These are phyloP conservation scores for Galaxias olidus DNA, from an alignment of 2,797 vertebrate genomes.

Conservation along the genomic window DNA sequence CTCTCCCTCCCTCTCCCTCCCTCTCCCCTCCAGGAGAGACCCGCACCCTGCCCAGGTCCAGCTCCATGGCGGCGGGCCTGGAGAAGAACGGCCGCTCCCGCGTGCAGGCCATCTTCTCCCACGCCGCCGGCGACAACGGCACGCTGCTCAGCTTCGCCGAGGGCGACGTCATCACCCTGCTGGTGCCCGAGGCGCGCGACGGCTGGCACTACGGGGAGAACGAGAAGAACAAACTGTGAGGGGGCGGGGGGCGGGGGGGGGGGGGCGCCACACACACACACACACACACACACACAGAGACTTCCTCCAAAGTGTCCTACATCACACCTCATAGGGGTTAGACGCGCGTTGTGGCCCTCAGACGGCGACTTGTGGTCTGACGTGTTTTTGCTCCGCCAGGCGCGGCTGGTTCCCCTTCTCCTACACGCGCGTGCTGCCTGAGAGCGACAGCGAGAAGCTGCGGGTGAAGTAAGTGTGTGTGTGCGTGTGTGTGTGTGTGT, in stretches of 20 bases:
- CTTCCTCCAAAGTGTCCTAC: too few relatives aligned
- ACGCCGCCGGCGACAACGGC: constrained; percentile 92
- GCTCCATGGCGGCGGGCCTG: constrained; percentile 96
- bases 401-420: constrained; percentile 99
- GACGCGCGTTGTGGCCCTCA: too few relatives aligned
- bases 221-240: constrained; percentile 97
- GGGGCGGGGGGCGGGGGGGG: too few relatives aligned
- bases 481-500: constrained; percentile 2
- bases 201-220: constrained; percentile 99
- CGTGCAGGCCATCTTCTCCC: constrained; percentile 97
- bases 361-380: too few relatives aligned
- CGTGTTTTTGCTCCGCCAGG: constrained; percentile 76
- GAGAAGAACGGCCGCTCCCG: constrained; percentile 92
- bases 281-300: not conserved
- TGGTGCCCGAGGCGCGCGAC: constrained; percentile 95
- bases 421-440: constrained; percentile 92
- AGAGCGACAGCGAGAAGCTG: constrained; percentile 82
- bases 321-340: too few relatives aligned
- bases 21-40: constrained; percentile 85
- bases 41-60: constrained; percentile 94
- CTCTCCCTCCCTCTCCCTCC: not conserved
- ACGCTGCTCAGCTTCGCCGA: constrained; percentile 97
- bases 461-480: constrained; percentile 83
- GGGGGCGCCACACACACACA: not conserved
- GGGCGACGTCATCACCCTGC: constrained; percentile 94